Evolutionary conservation across 2,888 invertebrate species (phyloP), one percentile per base, ranked within the genome.

Genomic region (Drosophila fulvimacula): DNA sequence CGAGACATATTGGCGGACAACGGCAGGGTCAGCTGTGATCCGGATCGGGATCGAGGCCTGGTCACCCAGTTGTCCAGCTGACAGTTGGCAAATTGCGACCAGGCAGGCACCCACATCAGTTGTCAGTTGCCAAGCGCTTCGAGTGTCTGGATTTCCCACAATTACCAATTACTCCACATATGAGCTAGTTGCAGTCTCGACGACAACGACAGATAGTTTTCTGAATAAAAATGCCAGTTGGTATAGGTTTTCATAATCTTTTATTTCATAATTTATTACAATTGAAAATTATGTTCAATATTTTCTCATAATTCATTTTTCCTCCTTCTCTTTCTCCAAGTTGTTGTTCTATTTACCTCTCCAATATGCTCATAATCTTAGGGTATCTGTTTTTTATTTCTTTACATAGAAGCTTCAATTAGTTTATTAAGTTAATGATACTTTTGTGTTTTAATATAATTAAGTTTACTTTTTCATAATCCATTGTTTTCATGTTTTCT

Each of bases 211-310:
- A n/a, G n/a, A n/a, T n/a, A n/a, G n/a, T n/a, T n/a, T n/a, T n/a
- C n/a, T n/a, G 3, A 32, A 42, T 32, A 56, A 36, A 9, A 17
- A 36, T n/a, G 11, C 38, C 36, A 39, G 1, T 15, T n/a, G 1
- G 32, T 39, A 62, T 74, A 81, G 73, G 63, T 81, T 90, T 85
- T 83, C 65, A 85, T 85, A 88, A 88, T 85, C 71, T 86, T 89
- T 89, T 90, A 89, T 89, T 91, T 87, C 88, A 87, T 91, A 90
- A 84, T 83, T 91, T 91, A 92, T 90, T 91, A 91, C 92, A 91
- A 88, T 91, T 91, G 90, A 91, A 91, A 91, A 88, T 90, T 79
- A 73, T 89, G 79, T 87, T 84, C 90, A 89, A 89, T 84, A 79
- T 73, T 79, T 89, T 70, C 67, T 73, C 72, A 70, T 76, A 42